Evolutionary conservation across 2,797 vertebrate genomes (phyloP), one percentile per base, ranked within the genome.

Genomic region (Bryconaethiops microstoma): DNA sequence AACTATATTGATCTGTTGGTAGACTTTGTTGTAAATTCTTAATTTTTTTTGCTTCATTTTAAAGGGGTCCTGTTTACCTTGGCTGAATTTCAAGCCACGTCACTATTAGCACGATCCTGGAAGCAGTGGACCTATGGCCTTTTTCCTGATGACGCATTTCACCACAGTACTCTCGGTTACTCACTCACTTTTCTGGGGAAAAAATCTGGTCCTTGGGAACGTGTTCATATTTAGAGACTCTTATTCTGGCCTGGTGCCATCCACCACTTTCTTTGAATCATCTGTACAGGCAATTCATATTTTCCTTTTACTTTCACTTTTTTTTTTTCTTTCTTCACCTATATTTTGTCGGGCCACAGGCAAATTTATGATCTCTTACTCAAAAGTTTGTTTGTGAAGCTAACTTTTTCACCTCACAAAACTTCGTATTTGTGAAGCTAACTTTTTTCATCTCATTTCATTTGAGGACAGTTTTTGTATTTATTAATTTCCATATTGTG

Each of bases 201-300:
- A 23, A 17, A 55, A 65, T 52, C 21, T 40, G 57, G 29, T 69
- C 40, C 60, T 76, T 62, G 67, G 67, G 64, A 72, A 57, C 35
- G 4, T 19, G 65, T 80, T 67, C 16, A 73, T 23, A 67, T 83
- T 45, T 42, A 70, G 29, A 35, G 50, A 72, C 78, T 60, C 62
- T 80, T 77, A 39, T 69, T 67, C 45, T 25, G 25, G 17, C 10
- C 59, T 72, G 68, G 25, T 40, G 7, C 48, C 42, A 52, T 62
- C 65, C 64, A 74, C 77, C 68, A 52, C 48, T 77, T 83, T 45
- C 81, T 74, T 60, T 77, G 78, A 65, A 67, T 80, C 77, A 48
- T 76, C 23, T 55, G 25, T 72, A 81, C 78, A 75, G 75, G 77
- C 74, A 74, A 81, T 68, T 65, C 64, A 3, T 40, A 48, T 68